phyloP scores from a whole-genome alignment of 2,113 vertebrate genomes.

The Hystrix cristata region DNA sequence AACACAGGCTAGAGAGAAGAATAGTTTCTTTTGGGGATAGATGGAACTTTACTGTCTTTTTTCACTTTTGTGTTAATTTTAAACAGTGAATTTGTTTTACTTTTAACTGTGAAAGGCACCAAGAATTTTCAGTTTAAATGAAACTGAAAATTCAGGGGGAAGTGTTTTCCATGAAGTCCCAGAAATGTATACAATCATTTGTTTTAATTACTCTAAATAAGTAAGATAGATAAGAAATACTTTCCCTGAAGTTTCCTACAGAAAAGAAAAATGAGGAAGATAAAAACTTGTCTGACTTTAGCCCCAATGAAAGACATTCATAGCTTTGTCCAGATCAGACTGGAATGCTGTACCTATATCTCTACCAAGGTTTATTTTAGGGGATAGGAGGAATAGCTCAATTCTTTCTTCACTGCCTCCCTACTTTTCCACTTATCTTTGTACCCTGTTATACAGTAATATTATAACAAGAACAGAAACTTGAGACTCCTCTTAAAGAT shows the following conservation, averaged over 20 bases:
- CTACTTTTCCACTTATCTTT: conserved; percentile 6
- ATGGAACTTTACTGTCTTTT: neutral
- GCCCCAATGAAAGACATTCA: conserved; percentile 28
- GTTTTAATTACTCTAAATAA: conserved; percentile 58
- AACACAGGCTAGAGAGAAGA: neutral
- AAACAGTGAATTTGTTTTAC: neutral
- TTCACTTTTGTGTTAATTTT: conserved; percentile 10
- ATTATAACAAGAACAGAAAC: conserved; percentile 33
- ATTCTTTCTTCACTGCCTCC: neutral
- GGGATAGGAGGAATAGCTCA: neutral
- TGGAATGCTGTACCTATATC: neutral
- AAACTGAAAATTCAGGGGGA: conserved; percentile 15
- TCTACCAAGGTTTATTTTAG: neutral
- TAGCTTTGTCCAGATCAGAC: conserved; percentile 11
- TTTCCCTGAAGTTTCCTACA: neutral
- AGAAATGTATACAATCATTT: conserved; percentile 56
- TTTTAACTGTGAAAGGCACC: conserved; percentile 24
- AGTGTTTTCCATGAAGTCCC: conserved; percentile 40
- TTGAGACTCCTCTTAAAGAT: neutral
- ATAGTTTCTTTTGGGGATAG: neutral
- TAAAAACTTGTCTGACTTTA: conserved; percentile 44
- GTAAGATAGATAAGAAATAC: conserved; percentile 35
- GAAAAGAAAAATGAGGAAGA: neutral
- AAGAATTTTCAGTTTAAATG: conserved; percentile 40
- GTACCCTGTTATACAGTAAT: neutral